These are phyloP conservation scores for Epinephelus moara DNA, from an alignment of 2,113 vertebrate genomes.

Conservation along the genomic window DNA sequence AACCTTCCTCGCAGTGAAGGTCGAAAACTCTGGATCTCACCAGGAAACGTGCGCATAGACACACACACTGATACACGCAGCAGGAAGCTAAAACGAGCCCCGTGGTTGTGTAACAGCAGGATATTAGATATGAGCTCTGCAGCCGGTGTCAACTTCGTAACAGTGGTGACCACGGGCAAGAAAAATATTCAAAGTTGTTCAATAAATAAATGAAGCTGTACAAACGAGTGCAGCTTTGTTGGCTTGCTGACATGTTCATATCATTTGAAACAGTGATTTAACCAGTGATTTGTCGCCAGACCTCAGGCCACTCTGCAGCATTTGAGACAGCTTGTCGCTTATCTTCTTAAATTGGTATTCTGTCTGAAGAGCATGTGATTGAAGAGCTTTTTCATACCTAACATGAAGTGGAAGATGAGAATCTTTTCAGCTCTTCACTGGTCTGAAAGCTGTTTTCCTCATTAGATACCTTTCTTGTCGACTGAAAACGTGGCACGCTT, in stretches of 20 bases:
- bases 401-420: not conserved
- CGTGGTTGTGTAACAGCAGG: conserved; percentile 47
- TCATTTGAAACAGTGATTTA: not conserved
- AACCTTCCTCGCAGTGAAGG: conserved; percentile 27
- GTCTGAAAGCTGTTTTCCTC: not conserved
- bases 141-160: not conserved
- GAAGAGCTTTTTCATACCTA: not conserved
- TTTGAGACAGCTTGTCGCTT: not conserved
- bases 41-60: not conserved
- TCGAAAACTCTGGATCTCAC: not conserved
- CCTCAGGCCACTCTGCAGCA: not conserved
- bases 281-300: too few relatives aligned
- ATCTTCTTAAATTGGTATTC: not conserved
- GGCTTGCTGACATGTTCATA: not conserved
- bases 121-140: conserved; percentile 24
- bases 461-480: too few relatives aligned
- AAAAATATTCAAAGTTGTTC: not conserved
- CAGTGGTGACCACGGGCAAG: not conserved
- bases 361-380: too few relatives aligned
- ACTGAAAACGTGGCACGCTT: not conserved
- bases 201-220: not conserved
- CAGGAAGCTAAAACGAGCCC: not conserved
- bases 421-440: not conserved
- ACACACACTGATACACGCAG: not conserved
- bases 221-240: not conserved